These are phyloP conservation scores for Lochmaea crataegi DNA, from an alignment of 2,888 invertebrate species.

Conservation along the genomic window DNA sequence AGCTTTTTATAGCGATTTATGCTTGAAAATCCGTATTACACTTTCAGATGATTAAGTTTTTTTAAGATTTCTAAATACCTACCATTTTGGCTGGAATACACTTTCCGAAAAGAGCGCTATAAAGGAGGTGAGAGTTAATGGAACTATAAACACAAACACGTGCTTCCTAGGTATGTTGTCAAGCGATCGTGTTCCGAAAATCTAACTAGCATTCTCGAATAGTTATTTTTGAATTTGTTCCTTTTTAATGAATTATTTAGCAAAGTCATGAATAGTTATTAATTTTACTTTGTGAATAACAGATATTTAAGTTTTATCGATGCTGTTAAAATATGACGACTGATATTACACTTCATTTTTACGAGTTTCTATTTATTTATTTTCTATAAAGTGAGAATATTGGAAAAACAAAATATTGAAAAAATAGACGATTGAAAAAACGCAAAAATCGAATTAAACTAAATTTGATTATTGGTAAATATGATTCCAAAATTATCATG, in stretches of 20 bases:
- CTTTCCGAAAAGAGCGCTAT: slow-evolving; percentile 55
- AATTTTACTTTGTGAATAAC: no score
- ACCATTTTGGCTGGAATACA: slow-evolving; percentile 59
- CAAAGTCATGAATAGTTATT: background rate
- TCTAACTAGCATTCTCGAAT: no score
- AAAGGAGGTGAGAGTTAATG: slow-evolving; percentile 1
- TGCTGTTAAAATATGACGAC: no score
- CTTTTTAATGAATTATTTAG: background rate
- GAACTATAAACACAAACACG: slow-evolving; percentile 18
- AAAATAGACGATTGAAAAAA: no score
- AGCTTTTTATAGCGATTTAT: background rate
- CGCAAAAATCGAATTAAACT: no score
- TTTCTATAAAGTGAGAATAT: no score
- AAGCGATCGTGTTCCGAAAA: background rate
- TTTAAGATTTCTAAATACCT: slow-evolving; percentile 56
- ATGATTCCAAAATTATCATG: background rate
- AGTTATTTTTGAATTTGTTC: no score
- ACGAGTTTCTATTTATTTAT: no score
- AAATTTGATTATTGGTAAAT: background rate
- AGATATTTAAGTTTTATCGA: no score
- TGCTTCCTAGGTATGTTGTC: no score
- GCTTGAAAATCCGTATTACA: slow-evolving; percentile 35
- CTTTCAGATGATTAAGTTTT: slow-evolving; percentile 47
- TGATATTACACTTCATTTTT: no score
- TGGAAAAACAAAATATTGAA: no score